Conservation (phyloP, 2,797 vertebrate species). For the Scyliorhinus canicula region DNA sequence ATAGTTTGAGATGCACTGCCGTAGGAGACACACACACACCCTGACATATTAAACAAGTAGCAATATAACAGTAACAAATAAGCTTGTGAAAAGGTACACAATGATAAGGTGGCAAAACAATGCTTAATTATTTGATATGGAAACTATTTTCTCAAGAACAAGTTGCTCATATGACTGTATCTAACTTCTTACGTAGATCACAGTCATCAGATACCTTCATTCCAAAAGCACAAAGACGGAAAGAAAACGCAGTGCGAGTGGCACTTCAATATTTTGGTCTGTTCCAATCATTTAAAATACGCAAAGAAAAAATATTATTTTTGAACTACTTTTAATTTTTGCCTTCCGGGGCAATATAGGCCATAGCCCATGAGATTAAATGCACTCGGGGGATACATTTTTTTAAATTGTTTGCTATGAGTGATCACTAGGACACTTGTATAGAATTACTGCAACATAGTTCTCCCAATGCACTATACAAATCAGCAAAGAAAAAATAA, state of each 20-base stretch:
- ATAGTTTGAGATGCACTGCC: too few species aligned
- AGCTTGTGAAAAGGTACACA: background rate
- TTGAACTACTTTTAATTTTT: background rate
- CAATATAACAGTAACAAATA: background rate
- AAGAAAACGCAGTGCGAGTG: background rate
- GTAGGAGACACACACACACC: background rate
- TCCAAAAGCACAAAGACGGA: background rate
- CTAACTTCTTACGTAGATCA: background rate
- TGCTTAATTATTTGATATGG: background rate
- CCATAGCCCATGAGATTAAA: background rate
- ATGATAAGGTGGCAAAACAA: background rate
- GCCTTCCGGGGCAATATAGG: background rate
- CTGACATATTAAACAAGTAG: background rate
- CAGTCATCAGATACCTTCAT: background rate
- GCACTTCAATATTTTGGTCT: background rate
- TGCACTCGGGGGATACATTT: background rate
- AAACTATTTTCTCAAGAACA: background rate
- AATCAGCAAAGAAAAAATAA: background rate
- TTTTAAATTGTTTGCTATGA: background rate
- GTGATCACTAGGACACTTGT: background rate
- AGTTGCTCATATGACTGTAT: background rate
- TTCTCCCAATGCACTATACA: background rate
- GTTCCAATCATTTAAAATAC: background rate
- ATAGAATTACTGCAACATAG: background rate
- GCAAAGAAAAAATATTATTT: background rate